phyloP scores from a whole-genome alignment of 2,888 invertebrate species.

The Polydrusus cervinus region DNA sequence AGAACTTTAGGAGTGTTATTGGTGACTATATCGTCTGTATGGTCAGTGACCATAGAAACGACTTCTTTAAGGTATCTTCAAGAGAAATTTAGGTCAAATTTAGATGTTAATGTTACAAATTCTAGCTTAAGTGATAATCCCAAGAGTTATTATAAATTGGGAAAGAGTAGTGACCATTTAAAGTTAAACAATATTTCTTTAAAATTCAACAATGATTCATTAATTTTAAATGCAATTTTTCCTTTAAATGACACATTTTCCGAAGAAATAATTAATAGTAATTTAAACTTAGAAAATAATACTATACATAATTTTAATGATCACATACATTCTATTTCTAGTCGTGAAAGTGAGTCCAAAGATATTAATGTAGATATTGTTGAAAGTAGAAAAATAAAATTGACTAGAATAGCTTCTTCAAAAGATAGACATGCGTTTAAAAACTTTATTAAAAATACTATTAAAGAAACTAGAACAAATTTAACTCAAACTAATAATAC shows the following conservation, averaged over 20 bases:
- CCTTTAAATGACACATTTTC: not conserved
- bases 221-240: not conserved
- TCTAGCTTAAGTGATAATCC: conserved; percentile 2
- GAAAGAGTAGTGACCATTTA: not conserved
- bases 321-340: conserved; percentile 9
- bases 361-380: conserved; percentile 1
- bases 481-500: conserved; percentile 10
- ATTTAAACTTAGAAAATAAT: not conserved
- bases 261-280: not conserved
- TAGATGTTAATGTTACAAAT: conserved; percentile 8
- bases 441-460: not conserved
- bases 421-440: not conserved
- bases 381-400: conserved; percentile 28
- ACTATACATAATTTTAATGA: not conserved
- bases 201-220: not conserved
- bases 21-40: conserved; percentile 60
- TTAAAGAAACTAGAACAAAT: conserved; percentile 24
- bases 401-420: conserved; percentile 3
- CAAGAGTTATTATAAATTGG: not conserved
- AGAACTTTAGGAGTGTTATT: conserved; percentile 61
- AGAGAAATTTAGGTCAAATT: conserved; percentile 18
- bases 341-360: conserved; percentile 34
- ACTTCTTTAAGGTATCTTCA: conserved; percentile 67
- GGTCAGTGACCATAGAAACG: conserved; percentile 62
- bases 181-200: not conserved